Evolutionary conservation across 2,113 vertebrate genomes (phyloP).

Genomic region (Lophotis ruficrista): DNA sequence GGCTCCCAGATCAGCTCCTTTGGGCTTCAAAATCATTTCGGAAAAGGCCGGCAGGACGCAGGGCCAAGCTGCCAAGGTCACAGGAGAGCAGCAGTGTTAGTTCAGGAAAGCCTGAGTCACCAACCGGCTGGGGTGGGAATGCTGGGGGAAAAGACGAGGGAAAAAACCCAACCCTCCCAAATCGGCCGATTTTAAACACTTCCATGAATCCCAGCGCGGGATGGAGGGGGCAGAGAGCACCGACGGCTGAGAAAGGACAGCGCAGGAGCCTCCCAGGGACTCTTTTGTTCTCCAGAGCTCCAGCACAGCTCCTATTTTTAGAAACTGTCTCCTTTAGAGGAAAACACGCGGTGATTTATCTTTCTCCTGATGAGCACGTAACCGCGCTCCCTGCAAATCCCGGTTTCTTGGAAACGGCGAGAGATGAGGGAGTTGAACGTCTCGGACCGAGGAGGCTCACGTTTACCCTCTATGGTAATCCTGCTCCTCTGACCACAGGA

Average conservation of each 20-base stretch:
- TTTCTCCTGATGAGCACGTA: constrained; percentile 18
- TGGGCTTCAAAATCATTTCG: neutral
- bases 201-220: neutral
- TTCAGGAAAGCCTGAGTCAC: neutral
- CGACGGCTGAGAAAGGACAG: neutral
- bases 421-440: neutral
- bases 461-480: constrained; percentile 35
- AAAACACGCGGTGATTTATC: constrained; percentile 61
- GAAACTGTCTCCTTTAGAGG: constrained; percentile 51
- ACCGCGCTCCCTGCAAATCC: neutral
- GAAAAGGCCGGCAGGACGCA: neutral
- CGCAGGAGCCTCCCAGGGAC: neutral
- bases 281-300: constrained; percentile 36
- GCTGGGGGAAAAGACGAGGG: neutral
- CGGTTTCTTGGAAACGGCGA: constrained; percentile 27
- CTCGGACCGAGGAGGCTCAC: neutral
- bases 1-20: neutral
- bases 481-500: neutral
- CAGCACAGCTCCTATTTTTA: constrained; percentile 46
- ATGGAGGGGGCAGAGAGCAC: neutral
- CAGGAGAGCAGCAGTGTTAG: neutral
- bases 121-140: neutral
- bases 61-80: neutral
- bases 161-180: neutral
- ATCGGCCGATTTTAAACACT: neutral